Evolutionary conservation across 2,888 invertebrate genomes (phyloP).

Genomic region (Stegana nigrithorax): DNA sequence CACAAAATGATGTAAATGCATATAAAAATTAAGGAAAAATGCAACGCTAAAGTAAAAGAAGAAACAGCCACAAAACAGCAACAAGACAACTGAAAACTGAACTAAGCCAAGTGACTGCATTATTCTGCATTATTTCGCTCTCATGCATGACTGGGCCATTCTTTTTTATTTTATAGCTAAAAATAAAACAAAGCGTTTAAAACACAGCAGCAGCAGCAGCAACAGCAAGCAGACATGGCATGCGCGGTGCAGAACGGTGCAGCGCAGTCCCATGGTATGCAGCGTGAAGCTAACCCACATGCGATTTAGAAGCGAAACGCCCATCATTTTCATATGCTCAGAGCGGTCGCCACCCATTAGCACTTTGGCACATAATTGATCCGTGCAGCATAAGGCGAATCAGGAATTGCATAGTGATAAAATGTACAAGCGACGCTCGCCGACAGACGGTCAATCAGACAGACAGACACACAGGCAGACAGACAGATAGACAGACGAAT

Average conservation of each 20-base stretch:
- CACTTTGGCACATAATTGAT: slow-evolving; percentile 66
- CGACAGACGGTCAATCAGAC: too few species aligned
- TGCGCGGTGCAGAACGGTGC: too few species aligned
- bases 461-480: too few species aligned
- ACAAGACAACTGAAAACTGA: background rate
- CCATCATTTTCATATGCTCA: slow-evolving; percentile 12
- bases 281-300: background rate
- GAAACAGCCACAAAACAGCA: background rate
- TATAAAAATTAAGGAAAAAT: background rate
- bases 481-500: slow-evolving; percentile 43
- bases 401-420: too few species aligned
- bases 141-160: background rate
- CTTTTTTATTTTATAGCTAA: too few species aligned
- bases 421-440: too few species aligned
- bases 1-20: too few species aligned
- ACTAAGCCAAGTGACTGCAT: background rate
- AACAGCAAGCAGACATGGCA: background rate
- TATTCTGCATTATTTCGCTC: background rate
- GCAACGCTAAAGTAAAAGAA: background rate
- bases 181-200: too few species aligned
- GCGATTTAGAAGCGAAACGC: slow-evolving; percentile 1
- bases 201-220: background rate
- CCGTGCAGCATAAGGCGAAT: slow-evolving; percentile 55
- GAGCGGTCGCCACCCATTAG: slow-evolving; percentile 65
- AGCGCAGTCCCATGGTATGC: too few species aligned